Percentiles rank a stretch among this genome's conserved stretches.
These are phyloP conservation scores for Capromys pilorides DNA, from an alignment of 2,797 vertebrate genomes.

Conservation along the genomic window DNA sequence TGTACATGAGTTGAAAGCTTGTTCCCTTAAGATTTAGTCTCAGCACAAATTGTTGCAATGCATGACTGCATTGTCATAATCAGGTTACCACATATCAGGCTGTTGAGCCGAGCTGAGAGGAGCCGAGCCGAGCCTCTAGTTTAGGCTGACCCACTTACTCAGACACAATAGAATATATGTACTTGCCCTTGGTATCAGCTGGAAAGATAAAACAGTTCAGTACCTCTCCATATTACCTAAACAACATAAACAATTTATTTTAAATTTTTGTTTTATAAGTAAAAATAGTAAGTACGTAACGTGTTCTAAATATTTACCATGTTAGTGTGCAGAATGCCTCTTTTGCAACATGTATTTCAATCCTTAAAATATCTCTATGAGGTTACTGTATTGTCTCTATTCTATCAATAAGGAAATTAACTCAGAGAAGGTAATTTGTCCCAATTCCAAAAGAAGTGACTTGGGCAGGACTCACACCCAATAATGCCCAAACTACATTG, in stretches of 20 bases:
- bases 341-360: background rate
- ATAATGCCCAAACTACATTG: background rate
- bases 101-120: background rate
- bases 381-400: background rate
- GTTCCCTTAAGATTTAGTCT: conserved; percentile 20
- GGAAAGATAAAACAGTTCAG: conserved; percentile 24
- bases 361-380: background rate
- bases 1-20: conserved; percentile 35
- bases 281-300: background rate
- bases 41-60: background rate
- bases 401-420: background rate
- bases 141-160: conserved; percentile 51
- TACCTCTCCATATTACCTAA: background rate
- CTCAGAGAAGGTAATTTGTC: background rate
- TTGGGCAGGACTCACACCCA: background rate
- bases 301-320: background rate
- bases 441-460: background rate
- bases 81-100: background rate
- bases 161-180: background rate
- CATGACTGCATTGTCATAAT: background rate
- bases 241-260: background rate
- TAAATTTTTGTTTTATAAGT: background rate
- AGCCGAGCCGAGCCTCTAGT: background rate
- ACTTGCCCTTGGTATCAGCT: conserved; percentile 20
- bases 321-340: background rate